A percentile compares a stretch with the other conserved stretches of the same genome.
Evolutionary conservation across 2,888 invertebrate genomes (phyloP).

Genomic region (Xestia c-nigrum): DNA sequence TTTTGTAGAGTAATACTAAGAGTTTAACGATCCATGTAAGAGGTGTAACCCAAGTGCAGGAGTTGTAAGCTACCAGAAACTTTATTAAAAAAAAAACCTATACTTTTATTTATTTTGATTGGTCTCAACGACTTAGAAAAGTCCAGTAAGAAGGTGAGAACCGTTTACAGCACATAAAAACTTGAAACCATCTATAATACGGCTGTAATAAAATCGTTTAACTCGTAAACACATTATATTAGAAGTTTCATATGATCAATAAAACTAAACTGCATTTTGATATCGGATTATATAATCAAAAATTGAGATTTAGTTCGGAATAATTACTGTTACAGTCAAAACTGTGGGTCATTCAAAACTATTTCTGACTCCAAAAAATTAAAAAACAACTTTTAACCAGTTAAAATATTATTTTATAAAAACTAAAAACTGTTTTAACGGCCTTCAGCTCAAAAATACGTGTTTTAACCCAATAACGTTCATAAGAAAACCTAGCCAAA

Average conservation of each 20-base stretch:
- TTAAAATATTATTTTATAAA: too few species aligned
- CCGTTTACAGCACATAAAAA: conserved; percentile 47
- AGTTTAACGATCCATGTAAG: background rate
- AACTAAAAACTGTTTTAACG: too few species aligned
- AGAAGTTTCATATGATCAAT: conserved; percentile 41
- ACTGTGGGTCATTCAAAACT: background rate
- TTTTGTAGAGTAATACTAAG: too few species aligned
- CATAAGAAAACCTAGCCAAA: background rate
- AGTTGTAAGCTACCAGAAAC: background rate
- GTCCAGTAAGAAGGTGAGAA: conserved; percentile 21
- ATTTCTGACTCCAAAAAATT: background rate
- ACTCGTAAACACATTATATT: conserved; percentile 17
- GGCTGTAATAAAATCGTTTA: conserved; percentile 31
- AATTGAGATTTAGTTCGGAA: conserved; percentile 11
- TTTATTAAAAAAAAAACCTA: too few species aligned
- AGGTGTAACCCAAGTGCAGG: background rate
- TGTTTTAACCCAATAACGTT: background rate
- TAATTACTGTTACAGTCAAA: conserved; percentile 16
- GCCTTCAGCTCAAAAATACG: background rate
- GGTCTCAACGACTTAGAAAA: background rate
- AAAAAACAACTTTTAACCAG: too few species aligned
- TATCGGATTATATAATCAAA: conserved; percentile 57
- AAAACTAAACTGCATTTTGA: conserved; percentile 58
- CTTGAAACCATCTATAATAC: conserved; percentile 21
- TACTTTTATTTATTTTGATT: background rate